Percentiles rank a stretch among this genome's conserved stretches.
Evolutionary conservation across 2,797 vertebrate genomes (phyloP).

Genomic region (Mareca penelope): DNA sequence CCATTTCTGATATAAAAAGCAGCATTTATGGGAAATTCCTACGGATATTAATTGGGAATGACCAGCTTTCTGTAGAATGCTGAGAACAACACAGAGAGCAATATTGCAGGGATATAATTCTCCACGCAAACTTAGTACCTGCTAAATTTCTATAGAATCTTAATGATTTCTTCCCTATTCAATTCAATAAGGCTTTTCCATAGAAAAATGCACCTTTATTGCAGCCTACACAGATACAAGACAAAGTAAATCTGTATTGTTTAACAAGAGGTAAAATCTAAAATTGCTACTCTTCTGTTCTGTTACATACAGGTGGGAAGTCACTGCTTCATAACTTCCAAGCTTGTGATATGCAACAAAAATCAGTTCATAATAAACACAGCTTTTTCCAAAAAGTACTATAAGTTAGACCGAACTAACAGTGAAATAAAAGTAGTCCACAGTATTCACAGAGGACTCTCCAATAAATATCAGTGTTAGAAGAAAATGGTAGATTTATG

Average conservation of each 20-base stretch:
- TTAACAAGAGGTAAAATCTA: neutral
- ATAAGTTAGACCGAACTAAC: neutral
- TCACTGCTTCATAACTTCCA: slow-evolving; percentile 9
- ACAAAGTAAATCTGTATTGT: neutral
- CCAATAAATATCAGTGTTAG: neutral
- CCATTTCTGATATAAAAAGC: neutral
- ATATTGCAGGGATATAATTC: neutral
- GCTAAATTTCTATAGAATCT: neutral
- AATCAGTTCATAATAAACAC: neutral
- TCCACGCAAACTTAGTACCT: neutral
- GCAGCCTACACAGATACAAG: neutral
- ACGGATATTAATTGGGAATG: neutral
- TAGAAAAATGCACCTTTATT: neutral
- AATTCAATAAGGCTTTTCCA: neutral
- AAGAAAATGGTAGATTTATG: neutral
- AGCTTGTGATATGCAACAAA: slow-evolving; percentile 24
- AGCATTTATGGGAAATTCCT: neutral
- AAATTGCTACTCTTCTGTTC: slow-evolving; percentile 8
- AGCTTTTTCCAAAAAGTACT: slow-evolving; percentile 20
- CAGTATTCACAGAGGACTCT: neutral
- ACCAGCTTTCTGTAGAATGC: neutral
- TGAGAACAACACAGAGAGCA: neutral
- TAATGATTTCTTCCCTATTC: neutral
- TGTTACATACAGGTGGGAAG: neutral
- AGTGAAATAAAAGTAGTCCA: neutral